phyloP scores from a whole-genome alignment of 2,113 vertebrate genomes.

The Toxotes jaculatrix region DNA sequence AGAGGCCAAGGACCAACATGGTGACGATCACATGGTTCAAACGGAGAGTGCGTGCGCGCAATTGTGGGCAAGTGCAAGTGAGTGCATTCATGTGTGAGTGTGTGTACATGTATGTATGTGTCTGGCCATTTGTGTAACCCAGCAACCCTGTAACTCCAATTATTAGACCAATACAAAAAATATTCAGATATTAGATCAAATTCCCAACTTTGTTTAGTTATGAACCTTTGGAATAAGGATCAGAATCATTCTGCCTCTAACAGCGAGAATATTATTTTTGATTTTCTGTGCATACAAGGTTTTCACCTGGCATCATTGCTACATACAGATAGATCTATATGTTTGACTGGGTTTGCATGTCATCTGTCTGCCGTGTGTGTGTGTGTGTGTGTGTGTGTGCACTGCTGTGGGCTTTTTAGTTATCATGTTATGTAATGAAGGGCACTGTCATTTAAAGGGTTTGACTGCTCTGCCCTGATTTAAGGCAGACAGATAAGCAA shows the following conservation, averaged over 20 bases:
- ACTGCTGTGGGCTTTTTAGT: conserved; percentile 21
- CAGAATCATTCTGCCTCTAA: too few species aligned
- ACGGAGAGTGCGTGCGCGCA: neutral
- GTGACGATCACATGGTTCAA: conserved; percentile 51
- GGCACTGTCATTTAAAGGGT: conserved; percentile 55
- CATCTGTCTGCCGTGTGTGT: conserved; percentile 10
- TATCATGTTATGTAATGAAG: conserved; percentile 66
- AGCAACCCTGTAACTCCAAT: neutral
- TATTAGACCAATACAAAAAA: neutral
- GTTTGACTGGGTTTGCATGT: conserved; percentile 10
- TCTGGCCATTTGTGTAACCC: neutral
- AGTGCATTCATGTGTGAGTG: neutral
- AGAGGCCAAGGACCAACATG: conserved; percentile 18
- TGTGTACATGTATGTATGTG: conserved; percentile 2
- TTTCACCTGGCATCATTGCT: neutral
- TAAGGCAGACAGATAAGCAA: conserved; percentile 55
- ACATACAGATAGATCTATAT: neutral
- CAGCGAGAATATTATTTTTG: neutral
- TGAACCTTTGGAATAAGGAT: neutral
- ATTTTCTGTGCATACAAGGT: neutral
- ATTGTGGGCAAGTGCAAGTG: neutral
- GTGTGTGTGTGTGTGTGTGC: conserved; percentile 18
- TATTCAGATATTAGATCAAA: neutral
- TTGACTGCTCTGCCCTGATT: conserved; percentile 59
- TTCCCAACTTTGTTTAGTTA: neutral